These are phyloP conservation scores for Azemiops feae DNA, from an alignment of 2,113 vertebrate species.

Conservation along the genomic window DNA sequence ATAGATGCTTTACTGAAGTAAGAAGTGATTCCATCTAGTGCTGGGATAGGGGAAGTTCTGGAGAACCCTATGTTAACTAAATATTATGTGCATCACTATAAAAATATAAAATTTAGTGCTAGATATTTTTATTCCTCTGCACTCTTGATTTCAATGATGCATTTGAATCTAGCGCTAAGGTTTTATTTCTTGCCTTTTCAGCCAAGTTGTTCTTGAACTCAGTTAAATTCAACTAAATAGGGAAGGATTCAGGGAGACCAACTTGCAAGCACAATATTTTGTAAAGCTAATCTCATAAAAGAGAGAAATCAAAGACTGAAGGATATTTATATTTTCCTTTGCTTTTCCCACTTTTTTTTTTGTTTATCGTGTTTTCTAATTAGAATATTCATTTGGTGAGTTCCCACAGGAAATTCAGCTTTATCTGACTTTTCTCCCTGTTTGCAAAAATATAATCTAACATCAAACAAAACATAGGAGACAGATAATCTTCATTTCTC, in stretches of 20 bases:
- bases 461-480: background rate
- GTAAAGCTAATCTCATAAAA: background rate
- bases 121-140: background rate
- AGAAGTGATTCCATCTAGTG: background rate
- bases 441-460: background rate
- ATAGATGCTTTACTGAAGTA: background rate
- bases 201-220: background rate
- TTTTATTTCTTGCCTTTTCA: background rate
- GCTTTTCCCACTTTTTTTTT: background rate
- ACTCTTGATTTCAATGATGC: background rate
- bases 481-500: background rate
- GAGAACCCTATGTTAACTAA: background rate
- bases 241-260: background rate
- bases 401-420: constrained; percentile 7
- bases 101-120: background rate
- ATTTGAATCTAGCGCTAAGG: background rate
- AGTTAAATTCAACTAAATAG: background rate
- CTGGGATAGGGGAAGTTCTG: background rate
- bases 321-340: background rate
- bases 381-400: constrained; percentile 17
- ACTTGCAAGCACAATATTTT: background rate
- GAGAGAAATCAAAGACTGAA: constrained; percentile 10
- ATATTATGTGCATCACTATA: background rate
- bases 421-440: background rate
- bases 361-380: constrained; percentile 1